Evolutionary conservation across 2,888 invertebrate genomes (phyloP), one percentile per base, ranked within the genome.

Genomic region (Lepidocyrtoides sp.): DNA sequence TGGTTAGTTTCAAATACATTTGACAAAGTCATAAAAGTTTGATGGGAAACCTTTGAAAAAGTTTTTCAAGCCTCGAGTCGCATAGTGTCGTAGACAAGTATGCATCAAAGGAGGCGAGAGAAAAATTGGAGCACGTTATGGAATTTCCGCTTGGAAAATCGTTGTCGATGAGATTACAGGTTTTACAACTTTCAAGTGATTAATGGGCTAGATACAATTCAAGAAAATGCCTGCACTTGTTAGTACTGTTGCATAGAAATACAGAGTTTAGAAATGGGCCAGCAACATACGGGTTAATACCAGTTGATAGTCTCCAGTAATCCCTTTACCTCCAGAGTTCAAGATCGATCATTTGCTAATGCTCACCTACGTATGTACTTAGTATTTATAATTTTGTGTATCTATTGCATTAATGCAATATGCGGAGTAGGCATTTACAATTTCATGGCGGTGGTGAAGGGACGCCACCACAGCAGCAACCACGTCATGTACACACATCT

Each of bases 1-100:
- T 75, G 82, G 81, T 91, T 75, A 57, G 51, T 63, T 29, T 60
- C 48, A 89, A 88, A 91, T 91, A 88, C 77, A 79, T 77, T 83
- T 69, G 91, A 91, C 91, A 77, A 79, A 91, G 87, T 91, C 91
- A 88, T 91, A 91, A 91, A 91, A 91, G 91, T 91, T 91, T 91
- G 91, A 91, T 82, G 91, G 72, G 60, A 69, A 75, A 32, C 91
- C 82, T 91, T 91, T 86, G 87, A 90, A 86, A 84, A 82, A 86
- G 81, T 86, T 86, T 91, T 51, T 32, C 17, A n/a, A 63, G 54
- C 32, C 54, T 32, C 51, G 26, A 77, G 77, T 5, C 41, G 41
- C 23, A 29, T 26, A 23, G 14, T 36, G 20, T 60, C 26, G 54
- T 66, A 29, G 89, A 81, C 83, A 84, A 63, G 54, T 36, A 83